Evolutionary conservation across 2,888 invertebrate genomes (phyloP), one percentile per base, ranked within the genome.

Genomic region (Quadroppia sp.): DNA sequence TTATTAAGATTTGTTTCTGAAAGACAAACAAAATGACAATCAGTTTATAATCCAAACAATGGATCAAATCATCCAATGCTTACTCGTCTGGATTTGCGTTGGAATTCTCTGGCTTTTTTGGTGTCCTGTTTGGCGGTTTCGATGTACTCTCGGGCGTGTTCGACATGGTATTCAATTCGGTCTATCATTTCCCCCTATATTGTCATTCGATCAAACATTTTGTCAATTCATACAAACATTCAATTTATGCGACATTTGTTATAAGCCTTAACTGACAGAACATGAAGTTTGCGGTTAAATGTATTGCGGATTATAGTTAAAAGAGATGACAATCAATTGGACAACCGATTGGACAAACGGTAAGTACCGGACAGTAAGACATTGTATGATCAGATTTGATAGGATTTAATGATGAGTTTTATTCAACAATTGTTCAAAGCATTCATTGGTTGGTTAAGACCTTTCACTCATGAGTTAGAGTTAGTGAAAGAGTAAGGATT

Each of bases 91-190:
- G 99, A 99, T 90, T 97, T 97, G 89, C 97, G 97, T 89, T 99
- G 99, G 88, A 98, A 99, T 88, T 96, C 96, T 85, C 99, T 93
- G 85, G 99, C 99, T 89, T 99, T 99, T 89, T 99, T 99, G 86
- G 98, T 99, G 86, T 99, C 99, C 88, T 96, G 95, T 84, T 97
- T 98, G 83, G 99, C 99, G 83, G 97, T 95, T 88, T 99, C 97
- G 85, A 99, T 97, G 87, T 97, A 99, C 87, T 99, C 99, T 86
- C 97, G 96, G 82, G 99, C 97, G 86, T 98, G 97, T 86, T 98
- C 97, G 85, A 99, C 99, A 88, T 99, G 99, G 88, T 97, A 99
- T 87, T 99, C 99, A 87, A 99, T 99, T 87, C 98, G 92, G 89
- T 99, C 99, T 86, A 99, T 98, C 99, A 99, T 99, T 88, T 99